Conservation (phyloP, 2,888 invertebrate genomes). For the Pandemis heparana region DNA sequence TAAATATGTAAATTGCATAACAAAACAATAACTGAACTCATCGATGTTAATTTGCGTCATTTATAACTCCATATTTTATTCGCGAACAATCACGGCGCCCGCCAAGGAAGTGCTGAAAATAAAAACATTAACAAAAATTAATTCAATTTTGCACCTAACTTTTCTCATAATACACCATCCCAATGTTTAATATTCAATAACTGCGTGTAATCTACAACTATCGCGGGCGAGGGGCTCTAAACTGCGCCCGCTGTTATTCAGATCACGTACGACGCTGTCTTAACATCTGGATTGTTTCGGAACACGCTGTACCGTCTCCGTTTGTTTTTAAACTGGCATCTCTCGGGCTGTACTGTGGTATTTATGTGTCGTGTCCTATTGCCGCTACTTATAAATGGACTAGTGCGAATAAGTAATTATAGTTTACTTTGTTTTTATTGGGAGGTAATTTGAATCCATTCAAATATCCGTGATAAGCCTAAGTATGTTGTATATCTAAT, state of each 20-base stretch:
- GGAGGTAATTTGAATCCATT: background rate
- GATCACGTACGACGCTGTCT: conserved; percentile 74
- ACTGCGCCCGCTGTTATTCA: conserved; percentile 56
- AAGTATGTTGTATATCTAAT: too few relatives aligned
- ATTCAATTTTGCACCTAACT: conserved; percentile 44
- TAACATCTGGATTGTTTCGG: conserved; percentile 81
- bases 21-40: background rate
- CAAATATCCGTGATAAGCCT: too few relatives aligned
- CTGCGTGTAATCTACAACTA: conserved; percentile 60
- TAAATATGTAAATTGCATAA: background rate
- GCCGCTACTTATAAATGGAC: conserved; percentile 6
- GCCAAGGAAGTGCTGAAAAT: background rate
- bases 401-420: background rate
- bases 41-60: background rate
- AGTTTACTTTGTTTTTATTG: background rate
- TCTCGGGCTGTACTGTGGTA: conserved; percentile 48
- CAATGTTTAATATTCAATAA: conserved; percentile 75
- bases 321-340: conserved; percentile 74
- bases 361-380: conserved; percentile 44
- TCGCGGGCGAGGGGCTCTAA: conserved; percentile 50
- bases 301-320: conserved; percentile 70
- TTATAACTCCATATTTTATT: background rate
- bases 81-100: background rate
- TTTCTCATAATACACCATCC: conserved; percentile 60
- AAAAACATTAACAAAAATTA: background rate